Base-by-base conservation (phyloP, 1,140 invertebrate genomes). In the Druon quercuslanigerum region DNA sequence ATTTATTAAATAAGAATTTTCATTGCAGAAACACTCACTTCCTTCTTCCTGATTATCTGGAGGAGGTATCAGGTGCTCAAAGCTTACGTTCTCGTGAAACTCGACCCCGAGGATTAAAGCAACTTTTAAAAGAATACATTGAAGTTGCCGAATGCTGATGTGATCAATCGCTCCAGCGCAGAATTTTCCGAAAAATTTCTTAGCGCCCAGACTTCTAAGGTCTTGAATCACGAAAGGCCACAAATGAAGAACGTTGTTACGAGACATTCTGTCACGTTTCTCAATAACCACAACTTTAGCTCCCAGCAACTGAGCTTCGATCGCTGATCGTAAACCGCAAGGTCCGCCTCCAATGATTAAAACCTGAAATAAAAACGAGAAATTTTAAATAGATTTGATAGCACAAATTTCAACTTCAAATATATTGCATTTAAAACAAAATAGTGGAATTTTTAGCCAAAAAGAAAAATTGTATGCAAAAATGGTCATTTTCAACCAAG, bases 221-320 rank as follows among this genome's bases (percentile, higher is more conserved):
- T 99, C 99, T 83, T 98, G 96, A 75, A 99, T 99, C 25, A 99
- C 97, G 91, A 98, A 99, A 33, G 98, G 98, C 99, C 99, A 99
- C 51, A 99, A 92, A 92, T 99, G 99, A 54, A 99, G 94, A 11
- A 99, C 98, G 92, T 99, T 99, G 92, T 99, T 99, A 17, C 99
- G 92, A 12, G 97, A 97, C 90, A 99, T 96, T 3, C 97, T 93
- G 91, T 98, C 97, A 52, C 98, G 92, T 90, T 98, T 98, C 90
- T 99, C 98, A 2, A 98, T 91, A 6, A 99, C 95, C 50, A 98
- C 96, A 57, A 99, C 97, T 94, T 98, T 98, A 79, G 97, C 97
- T 33, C 99, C 99, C 13, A 99, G 92, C 20, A 99, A 92, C 87
- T 99, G 98, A 56, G 96, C 97, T 90, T 99, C 99, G 80, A 99